These are phyloP conservation scores for Addax nasomaculatus DNA, from an alignment of 2,113 vertebrate genomes.

Conservation along the genomic window DNA sequence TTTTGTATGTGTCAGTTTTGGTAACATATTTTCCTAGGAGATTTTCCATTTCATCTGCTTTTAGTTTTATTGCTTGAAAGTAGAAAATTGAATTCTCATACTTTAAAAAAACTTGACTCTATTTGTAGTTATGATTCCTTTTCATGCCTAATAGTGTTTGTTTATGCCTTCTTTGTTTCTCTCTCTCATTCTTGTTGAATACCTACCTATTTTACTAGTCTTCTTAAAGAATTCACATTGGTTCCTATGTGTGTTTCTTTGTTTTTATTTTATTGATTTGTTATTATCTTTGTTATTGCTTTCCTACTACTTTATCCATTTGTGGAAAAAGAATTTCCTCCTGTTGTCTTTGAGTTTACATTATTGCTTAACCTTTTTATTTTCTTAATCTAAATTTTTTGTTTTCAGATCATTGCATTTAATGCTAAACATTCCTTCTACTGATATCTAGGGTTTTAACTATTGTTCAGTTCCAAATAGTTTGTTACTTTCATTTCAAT, in stretches of 20 bases:
- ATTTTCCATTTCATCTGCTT: constrained; percentile 4
- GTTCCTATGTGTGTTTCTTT: neutral
- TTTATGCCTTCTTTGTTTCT: neutral
- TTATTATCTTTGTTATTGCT: neutral
- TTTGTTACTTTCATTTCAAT: constrained; percentile 46
- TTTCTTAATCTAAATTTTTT: neutral
- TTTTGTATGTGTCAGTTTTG: neutral
- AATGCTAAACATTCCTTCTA: neutral
- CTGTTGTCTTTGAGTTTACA: neutral
- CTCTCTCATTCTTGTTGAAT: neutral
- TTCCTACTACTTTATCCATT: neutral
- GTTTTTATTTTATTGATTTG: neutral
- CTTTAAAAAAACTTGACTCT: neutral
- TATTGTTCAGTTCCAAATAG: neutral
- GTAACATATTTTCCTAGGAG: constrained; percentile 11
- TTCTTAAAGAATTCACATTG: neutral
- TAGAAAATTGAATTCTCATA: neutral
- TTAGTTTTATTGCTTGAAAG: constrained; percentile 4
- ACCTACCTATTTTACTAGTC: neutral
- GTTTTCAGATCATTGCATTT: neutral
- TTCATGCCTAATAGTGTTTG: neutral
- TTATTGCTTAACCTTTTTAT: neutral
- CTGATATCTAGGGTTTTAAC: neutral
- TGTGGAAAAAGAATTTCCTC: neutral
- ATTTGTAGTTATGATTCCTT: neutral